phyloP scores from a whole-genome alignment of 2,888 invertebrate species.

The Mythimna albipuncta region DNA sequence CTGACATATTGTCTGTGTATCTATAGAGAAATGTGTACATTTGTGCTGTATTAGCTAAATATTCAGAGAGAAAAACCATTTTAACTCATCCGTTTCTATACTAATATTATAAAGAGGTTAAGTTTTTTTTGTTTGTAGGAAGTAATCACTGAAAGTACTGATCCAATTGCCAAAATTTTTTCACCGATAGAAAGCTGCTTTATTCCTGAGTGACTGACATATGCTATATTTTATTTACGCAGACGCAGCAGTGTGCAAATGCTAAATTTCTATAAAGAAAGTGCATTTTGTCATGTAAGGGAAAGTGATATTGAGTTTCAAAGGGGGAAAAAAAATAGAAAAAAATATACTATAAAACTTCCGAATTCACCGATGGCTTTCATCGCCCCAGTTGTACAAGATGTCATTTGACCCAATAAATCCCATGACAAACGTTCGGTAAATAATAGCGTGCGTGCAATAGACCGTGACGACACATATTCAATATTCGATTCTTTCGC shows the following conservation, averaged over 20 bases:
- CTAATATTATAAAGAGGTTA: no score
- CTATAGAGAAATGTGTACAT: conserved; percentile 19
- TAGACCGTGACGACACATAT: conserved; percentile 79
- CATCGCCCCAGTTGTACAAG: conserved; percentile 65
- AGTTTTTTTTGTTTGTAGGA: no score
- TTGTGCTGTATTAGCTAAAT: conserved; percentile 4
- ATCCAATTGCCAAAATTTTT: no score
- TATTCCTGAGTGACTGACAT: no score
- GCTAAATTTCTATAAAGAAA: conserved; percentile 16
- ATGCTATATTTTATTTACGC: no score
- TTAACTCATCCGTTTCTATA: neutral
- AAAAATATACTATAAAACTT: neutral
- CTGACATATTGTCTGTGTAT: conserved; percentile 23
- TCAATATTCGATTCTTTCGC: conserved; percentile 75
- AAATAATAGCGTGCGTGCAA: conserved; percentile 74
- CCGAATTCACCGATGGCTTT: conserved; percentile 57
- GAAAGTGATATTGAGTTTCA: neutral
- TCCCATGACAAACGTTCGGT: conserved; percentile 72
- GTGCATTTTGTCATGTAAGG: neutral
- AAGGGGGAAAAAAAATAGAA: neutral
- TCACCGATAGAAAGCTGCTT: no score
- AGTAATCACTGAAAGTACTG: no score
- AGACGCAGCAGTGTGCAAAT: no score
- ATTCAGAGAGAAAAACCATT: conserved; percentile 16
- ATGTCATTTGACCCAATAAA: conserved; percentile 70